A percentile compares a stretch with the other conserved stretches of the same genome.
These are phyloP conservation scores for Mythimna ferrago DNA, from an alignment of 2,888 invertebrate genomes.

Conservation along the genomic window DNA sequence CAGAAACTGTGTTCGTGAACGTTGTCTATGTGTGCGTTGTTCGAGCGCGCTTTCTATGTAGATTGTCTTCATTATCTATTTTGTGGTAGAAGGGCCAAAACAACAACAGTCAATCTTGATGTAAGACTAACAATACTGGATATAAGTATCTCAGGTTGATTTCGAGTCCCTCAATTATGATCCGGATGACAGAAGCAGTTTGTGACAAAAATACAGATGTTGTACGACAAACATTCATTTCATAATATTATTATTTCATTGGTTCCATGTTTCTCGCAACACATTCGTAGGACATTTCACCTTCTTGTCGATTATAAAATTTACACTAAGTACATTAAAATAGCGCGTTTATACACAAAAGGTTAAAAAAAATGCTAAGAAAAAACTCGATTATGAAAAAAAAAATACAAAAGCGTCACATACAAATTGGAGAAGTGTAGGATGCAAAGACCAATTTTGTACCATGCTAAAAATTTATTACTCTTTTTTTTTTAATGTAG, in stretches of 20 bases:
- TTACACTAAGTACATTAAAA: slow-evolving; percentile 71
- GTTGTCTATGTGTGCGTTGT: too few relatives aligned
- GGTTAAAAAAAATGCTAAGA: slow-evolving; percentile 71
- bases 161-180: background rate
- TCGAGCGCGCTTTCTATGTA: too few relatives aligned
- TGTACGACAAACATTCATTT: background rate
- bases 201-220: background rate
- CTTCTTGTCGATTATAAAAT: slow-evolving; percentile 58
- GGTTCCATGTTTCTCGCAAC: slow-evolving; percentile 2
- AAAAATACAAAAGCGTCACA: slow-evolving; percentile 79
- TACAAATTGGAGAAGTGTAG: slow-evolving; percentile 65
- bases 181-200: background rate
- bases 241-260: background rate
- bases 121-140: background rate
- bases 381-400: slow-evolving; percentile 73
- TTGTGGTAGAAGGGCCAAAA: background rate
- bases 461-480: slow-evolving; percentile 15
- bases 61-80: too few relatives aligned
- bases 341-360: slow-evolving; percentile 64
- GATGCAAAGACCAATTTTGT: slow-evolving; percentile 59
- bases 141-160: background rate
- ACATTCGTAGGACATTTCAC: slow-evolving; percentile 46
- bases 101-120: background rate
- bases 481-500: background rate
- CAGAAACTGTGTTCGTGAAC: too few relatives aligned